Base-by-base conservation (phyloP, 2,797 vertebrate genomes). In the Sebastiscus tertius region DNA sequence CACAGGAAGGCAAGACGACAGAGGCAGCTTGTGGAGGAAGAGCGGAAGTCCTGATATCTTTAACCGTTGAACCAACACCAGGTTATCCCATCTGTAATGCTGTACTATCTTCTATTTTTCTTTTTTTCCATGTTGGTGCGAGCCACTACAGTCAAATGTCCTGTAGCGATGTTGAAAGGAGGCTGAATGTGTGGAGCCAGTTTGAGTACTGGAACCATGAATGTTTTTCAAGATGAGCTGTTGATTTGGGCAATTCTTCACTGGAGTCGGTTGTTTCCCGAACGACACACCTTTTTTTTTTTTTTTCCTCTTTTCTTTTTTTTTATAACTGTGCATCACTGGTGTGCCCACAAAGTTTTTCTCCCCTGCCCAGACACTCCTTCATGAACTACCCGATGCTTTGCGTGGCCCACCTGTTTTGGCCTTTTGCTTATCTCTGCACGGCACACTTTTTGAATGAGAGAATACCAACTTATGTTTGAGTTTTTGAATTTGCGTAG, bases 391-490 rank as follows among this genome's bases (percentile, higher is more conserved):
- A 61, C 65, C 84, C 68, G 31, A 59, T n/a, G 74, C 75, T 81
- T 54, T 6, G 79, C 6, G 58, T 18, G 63, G 78, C 78, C 83
- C 77, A 70, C 84, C 75, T 75, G 63, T 79, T 81, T 77, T 75
- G 72, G 84, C 80, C 79, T 84, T 87, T 88, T 76, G 79, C 86
- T 88, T 82, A 55, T 84, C 69, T 88, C 89, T 94, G 91, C 92
- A 93, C 91, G 87, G 74, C 84, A 87, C 91, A 88, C 86, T 88
- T 90, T 87, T 76, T 82, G 77, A 93, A 91, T 72, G 86, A 89
- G 72, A 80, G 79, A 80, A 77, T n/a, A 83, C 72, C 52, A 58
- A 5, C 46, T 81, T 60, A 10, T 60, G 69, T 82, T 85, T 74
- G 67, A 72, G 52, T 82, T 87, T 86, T 86, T 65, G 31, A 67